Evolutionary conservation across 2,113 vertebrate genomes (phyloP).

Genomic region (Sphaerodactylus townsendi): DNA sequence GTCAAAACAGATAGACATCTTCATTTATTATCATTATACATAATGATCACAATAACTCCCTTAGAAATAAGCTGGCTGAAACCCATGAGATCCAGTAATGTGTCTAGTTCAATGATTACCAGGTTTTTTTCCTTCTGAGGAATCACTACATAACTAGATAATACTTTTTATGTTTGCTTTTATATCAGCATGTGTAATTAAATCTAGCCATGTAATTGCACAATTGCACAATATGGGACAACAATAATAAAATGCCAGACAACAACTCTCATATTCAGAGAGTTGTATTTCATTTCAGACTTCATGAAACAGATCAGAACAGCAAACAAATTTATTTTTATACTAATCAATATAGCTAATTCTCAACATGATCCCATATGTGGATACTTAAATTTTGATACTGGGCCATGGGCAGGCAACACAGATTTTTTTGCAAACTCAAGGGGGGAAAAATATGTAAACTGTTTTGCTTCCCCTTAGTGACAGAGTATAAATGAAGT

Average conservation of each 20-base stretch:
- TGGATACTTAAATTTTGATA: too few species aligned
- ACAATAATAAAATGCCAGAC: background rate
- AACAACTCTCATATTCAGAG: background rate
- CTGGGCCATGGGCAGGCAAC: too few species aligned
- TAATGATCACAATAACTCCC: conserved; percentile 17
- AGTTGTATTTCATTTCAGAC: conserved; percentile 3
- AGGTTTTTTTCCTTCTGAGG: background rate
- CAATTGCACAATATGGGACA: background rate
- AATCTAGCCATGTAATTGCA: background rate
- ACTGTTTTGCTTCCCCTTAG: too few species aligned
- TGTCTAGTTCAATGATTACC: background rate
- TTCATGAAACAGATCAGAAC: background rate
- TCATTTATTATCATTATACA: conserved; percentile 2
- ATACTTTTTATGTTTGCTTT: background rate
- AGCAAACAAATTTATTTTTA: conserved; percentile 10
- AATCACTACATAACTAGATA: conserved; percentile 4
- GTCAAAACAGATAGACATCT: background rate
- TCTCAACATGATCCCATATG: too few species aligned
- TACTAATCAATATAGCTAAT: background rate
- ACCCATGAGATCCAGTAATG: background rate
- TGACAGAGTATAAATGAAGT: too few species aligned
- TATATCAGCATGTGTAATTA: background rate
- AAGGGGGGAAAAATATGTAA: too few species aligned
- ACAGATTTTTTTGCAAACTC: too few species aligned
- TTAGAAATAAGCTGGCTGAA: conserved; percentile 8